Evolutionary conservation across 2,797 vertebrate species (phyloP), one percentile per base, ranked within the genome.

Genomic region (Vipera ursinii): DNA sequence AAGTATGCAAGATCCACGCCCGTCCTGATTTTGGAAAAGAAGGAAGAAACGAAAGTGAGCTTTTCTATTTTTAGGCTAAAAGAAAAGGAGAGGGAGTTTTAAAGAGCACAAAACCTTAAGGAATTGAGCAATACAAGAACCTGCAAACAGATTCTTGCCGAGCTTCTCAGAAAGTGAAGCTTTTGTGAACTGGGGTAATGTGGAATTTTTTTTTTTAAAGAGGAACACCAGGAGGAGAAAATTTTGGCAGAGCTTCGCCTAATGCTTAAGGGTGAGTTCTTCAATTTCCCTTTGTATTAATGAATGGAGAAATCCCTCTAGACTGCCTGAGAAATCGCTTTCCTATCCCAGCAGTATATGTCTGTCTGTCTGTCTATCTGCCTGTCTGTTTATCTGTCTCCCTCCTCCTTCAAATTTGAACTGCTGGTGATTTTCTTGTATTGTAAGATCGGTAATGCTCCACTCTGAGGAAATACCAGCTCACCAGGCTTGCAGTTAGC

Each of bases 121-220:
- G 92, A 91, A 44, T 85, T 88, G 38, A 88, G 32, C 51, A 90
- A 86, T 51, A 51, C 44, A 48, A 61, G 94, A 90, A 55, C 92
- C 92, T 89, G 94, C 92, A 93, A 94, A 91, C 92, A 94, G 95
- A 93, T 94, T 92, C 93, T 90, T 92, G 95, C 94, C 91, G 87
- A 95, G 93, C 93, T 94, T 92, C 63, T 82, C 4, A 22, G 65
- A 87, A 91, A 91, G 86, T 91, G 86, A 85, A 88, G 86, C 69
- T 85, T 65, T 51, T 44, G 44, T 44, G 88, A 89, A 93, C 48
- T 7, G 60, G 48, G 51, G 59, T 20, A 82, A 55, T 60, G 51
- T 85, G 69, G 86, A 91, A 89, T 91, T 86, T 73, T 88, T 90
- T 65, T 60, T 26, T 38, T 8, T 2, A 4, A 38, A 59, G 20